phyloP scores from a whole-genome alignment of 1,140 invertebrate genomes.

The Drosophila takahashii region DNA sequence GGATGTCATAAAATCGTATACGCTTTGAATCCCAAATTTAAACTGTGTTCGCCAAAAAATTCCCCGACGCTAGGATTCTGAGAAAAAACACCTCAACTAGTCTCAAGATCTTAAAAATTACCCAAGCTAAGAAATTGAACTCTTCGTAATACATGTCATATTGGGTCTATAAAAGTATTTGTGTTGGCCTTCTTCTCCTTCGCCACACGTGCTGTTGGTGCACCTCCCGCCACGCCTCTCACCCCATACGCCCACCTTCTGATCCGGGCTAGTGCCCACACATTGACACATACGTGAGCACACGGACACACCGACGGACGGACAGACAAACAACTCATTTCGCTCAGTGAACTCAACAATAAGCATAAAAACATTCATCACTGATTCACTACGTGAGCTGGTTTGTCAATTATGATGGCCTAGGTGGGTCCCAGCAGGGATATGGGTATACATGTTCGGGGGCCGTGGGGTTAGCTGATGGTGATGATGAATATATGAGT shows the following conservation, averaged over 20 bases:
- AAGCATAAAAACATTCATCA: slow-evolving; percentile 83
- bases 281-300: slow-evolving; percentile 46
- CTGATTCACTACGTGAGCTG: slow-evolving; percentile 81
- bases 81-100: too few relatives aligned
- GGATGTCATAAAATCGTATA: too few relatives aligned
- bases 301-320: slow-evolving; percentile 3
- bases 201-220: slow-evolving; percentile 17
- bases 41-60: too few relatives aligned
- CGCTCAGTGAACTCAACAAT: slow-evolving; percentile 82
- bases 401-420: slow-evolving; percentile 70
- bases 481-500: slow-evolving; percentile 75
- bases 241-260: not conserved
- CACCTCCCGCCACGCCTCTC: slow-evolving; percentile 4
- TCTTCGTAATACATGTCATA: slow-evolving; percentile 2
- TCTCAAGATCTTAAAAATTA: not conserved
- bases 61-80: too few relatives aligned
- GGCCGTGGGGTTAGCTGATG: slow-evolving; percentile 10
- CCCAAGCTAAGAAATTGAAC: too few relatives aligned
- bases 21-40: too few relatives aligned
- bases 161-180: slow-evolving; percentile 12
- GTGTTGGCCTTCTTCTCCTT: slow-evolving; percentile 2
- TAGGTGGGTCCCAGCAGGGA: slow-evolving; percentile 44
- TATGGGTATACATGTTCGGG: slow-evolving; percentile 11
- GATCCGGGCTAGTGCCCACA: slow-evolving; percentile 37
- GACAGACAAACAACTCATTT: slow-evolving; percentile 81